These are phyloP conservation scores for Tragopan temminckii DNA, from an alignment of 2,797 vertebrate species.

Conservation along the genomic window DNA sequence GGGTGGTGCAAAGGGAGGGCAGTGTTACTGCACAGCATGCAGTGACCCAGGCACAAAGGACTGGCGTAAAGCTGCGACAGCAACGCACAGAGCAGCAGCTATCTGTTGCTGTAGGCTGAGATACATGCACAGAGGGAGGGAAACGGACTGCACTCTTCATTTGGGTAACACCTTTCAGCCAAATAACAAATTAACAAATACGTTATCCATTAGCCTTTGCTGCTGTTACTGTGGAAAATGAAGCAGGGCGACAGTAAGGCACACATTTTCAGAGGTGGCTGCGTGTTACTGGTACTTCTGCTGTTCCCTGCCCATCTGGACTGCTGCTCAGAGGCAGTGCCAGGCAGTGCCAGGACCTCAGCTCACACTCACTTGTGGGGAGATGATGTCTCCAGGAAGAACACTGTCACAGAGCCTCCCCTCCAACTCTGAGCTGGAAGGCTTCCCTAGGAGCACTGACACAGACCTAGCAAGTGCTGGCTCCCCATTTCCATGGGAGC, in stretches of 20 bases:
- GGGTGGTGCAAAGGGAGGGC: background rate
- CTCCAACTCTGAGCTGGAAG: background rate
- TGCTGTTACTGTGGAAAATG: background rate
- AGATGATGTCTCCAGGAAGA: background rate
- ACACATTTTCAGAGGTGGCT: background rate
- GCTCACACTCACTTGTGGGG: background rate
- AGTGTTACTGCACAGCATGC: background rate
- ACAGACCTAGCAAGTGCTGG: background rate
- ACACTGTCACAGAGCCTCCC: background rate
- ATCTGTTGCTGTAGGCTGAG: background rate
- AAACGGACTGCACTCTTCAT: background rate
- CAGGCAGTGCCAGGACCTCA: background rate
- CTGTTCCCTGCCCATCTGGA: background rate
- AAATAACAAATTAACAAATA: background rate
- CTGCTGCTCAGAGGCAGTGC: background rate
- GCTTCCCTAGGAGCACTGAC: background rate
- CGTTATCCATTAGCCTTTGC: background rate
- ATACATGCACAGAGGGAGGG: background rate
- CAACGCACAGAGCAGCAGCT: accelerated
- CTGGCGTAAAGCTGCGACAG: background rate
- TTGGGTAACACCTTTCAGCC: background rate
- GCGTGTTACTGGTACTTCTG: accelerated
- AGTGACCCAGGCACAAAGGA: background rate
- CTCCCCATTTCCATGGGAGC: background rate
- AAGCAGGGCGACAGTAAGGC: background rate